phyloP scores from a whole-genome alignment of 2,888 invertebrate genomes.

The Oxytorus armatus region DNA sequence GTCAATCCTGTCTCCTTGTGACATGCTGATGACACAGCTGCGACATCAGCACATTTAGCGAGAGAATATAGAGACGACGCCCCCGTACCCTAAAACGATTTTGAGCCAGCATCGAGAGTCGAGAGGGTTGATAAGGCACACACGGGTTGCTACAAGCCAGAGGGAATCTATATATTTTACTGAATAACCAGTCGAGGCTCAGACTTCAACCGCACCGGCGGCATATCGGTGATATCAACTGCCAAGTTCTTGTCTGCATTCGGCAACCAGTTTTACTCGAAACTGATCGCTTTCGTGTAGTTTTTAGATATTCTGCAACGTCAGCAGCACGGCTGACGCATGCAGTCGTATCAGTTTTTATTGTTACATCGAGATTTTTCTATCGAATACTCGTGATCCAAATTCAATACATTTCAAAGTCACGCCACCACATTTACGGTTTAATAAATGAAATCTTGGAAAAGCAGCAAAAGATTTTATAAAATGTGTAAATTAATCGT shows the following conservation, averaged over 20 bases:
- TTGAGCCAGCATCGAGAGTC: constrained; percentile 37
- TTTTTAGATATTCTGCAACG: constrained; percentile 7
- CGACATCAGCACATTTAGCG: constrained; percentile 53
- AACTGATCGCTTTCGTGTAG: constrained; percentile 9
- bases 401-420: no score
- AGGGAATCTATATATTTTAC: constrained; percentile 6
- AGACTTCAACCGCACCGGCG: constrained; percentile 11
- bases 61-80: constrained; percentile 16
- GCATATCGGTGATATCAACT: constrained; percentile 30
- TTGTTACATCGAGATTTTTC: neutral
- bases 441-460: no score
- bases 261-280: neutral
- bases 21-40: constrained; percentile 58
- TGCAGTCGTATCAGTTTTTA: neutral
- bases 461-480: no score
- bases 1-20: constrained; percentile 26
- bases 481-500: no score
- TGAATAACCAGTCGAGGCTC: constrained; percentile 24
- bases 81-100: constrained; percentile 3
- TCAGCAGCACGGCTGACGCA: no score
- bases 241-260: constrained; percentile 23
- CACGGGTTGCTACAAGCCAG: constrained; percentile 6
- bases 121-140: constrained; percentile 57
- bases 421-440: no score
- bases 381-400: neutral